Conservation (phyloP, 2,888 invertebrate species). For the Osmoderma eremita region DNA sequence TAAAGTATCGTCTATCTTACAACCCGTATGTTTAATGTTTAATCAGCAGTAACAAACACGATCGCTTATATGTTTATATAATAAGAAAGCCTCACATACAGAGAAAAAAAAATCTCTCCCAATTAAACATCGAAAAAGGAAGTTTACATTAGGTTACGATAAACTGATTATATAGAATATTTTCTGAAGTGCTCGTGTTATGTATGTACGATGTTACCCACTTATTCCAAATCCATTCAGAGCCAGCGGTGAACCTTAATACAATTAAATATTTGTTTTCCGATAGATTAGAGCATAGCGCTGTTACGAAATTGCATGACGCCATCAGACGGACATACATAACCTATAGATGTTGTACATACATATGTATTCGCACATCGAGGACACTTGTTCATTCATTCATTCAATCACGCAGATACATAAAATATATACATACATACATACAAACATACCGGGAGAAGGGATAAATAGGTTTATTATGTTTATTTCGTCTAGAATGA, state of each 20-base stretch:
- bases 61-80: conserved; percentile 1
- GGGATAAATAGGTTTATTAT: too few species aligned
- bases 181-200: conserved; percentile 15
- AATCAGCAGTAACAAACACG: not conserved
- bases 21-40: not conserved
- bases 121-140: conserved; percentile 36
- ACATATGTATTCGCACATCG: conserved; percentile 14
- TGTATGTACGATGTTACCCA: too few species aligned
- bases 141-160: conserved; percentile 32
- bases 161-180: conserved; percentile 24
- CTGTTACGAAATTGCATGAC: conserved; percentile 24
- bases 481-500: too few species aligned
- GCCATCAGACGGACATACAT: conserved; percentile 18
- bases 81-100: conserved; percentile 14
- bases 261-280: conserved; percentile 38
- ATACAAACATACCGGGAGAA: too few species aligned
- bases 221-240: conserved; percentile 28
- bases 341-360: not conserved
- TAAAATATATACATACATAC: not conserved
- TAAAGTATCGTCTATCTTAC: not conserved
- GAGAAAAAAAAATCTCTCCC: conserved; percentile 11
- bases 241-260: conserved; percentile 22
- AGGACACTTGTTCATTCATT: conserved; percentile 32
- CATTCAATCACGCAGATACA: not conserved
- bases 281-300: conserved; percentile 13